A percentile compares a stretch with the other conserved stretches of the same genome.
These are phyloP conservation scores for Sterrhoptilus dennistouni DNA, from an alignment of 2,113 vertebrate genomes.

Conservation along the genomic window DNA sequence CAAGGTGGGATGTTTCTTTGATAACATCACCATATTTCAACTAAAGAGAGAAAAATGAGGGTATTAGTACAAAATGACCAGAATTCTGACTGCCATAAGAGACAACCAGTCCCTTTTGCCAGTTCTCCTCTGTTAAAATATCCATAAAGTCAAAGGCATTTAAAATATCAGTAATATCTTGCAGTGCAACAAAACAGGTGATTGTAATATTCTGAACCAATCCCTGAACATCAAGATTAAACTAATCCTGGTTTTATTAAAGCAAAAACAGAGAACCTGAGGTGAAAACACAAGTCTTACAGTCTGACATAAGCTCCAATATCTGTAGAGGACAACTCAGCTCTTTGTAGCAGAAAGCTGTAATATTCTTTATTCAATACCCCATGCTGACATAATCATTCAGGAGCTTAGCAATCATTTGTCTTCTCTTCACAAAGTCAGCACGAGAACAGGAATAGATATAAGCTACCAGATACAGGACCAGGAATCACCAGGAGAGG, in stretches of 20 bases:
- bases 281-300: not conserved
- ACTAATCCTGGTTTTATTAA: not conserved
- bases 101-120: not conserved
- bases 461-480: not conserved
- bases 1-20: not conserved
- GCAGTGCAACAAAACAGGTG: not conserved
- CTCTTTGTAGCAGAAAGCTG: not conserved
- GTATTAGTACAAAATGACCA: not conserved
- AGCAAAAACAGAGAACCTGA: not conserved
- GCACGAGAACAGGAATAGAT: not conserved
- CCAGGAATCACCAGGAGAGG: not conserved
- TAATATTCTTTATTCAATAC: not conserved
- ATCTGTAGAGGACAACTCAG: not conserved
- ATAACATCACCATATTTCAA: not conserved
- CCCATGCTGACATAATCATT: not conserved
- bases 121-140: not conserved
- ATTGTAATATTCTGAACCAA: not conserved
- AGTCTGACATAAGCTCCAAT: not conserved
- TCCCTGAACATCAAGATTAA: not conserved
- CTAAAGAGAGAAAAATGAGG: not conserved
- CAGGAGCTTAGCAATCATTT: not conserved
- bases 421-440: not conserved
- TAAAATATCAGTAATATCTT: not conserved
- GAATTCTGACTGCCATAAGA: not conserved
- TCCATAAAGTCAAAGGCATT: not conserved